Conservation (phyloP, 1,140 invertebrate species). For the Neodiprion fabricii region DNA sequence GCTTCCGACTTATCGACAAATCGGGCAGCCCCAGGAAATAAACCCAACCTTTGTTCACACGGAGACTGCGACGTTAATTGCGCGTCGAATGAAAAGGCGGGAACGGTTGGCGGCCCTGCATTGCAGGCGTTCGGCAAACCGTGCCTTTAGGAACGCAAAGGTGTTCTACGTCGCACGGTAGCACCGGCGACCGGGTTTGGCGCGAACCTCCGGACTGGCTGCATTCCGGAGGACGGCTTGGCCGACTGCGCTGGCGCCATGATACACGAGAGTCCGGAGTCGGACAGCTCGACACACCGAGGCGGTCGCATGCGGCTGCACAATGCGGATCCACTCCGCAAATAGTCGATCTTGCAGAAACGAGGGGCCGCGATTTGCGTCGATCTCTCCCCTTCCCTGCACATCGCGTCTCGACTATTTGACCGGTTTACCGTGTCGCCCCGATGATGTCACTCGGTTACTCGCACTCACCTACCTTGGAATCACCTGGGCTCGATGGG, state of each 20-base stretch:
- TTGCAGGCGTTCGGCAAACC: not conserved
- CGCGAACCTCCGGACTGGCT: constrained; percentile 3
- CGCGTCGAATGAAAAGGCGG: no score
- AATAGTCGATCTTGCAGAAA: not conserved
- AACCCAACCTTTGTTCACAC: no score
- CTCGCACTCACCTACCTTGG: no score
- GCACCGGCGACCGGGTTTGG: not conserved
- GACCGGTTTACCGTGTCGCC: not conserved
- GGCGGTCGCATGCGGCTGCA: not conserved
- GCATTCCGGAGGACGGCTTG: not conserved
- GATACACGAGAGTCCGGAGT: not conserved
- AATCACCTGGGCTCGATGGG: no score
- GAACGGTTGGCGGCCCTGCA: no score
- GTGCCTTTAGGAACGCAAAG: not conserved
- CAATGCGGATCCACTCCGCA: not conserved
- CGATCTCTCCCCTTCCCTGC: not conserved
- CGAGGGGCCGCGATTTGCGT: not conserved
- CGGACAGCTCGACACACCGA: not conserved
- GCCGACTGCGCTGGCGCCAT: constrained; percentile 4
- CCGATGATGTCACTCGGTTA: no score
- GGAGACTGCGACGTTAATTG: no score
- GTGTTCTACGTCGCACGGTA: constrained; percentile 6
- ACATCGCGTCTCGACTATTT: not conserved
- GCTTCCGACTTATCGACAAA: no score
- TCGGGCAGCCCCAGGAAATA: no score